A percentile compares a stretch with the other conserved stretches of the same genome.
Conservation (phyloP, 2,113 vertebrate species). For the Rhinopomastus cyanomelas region DNA sequence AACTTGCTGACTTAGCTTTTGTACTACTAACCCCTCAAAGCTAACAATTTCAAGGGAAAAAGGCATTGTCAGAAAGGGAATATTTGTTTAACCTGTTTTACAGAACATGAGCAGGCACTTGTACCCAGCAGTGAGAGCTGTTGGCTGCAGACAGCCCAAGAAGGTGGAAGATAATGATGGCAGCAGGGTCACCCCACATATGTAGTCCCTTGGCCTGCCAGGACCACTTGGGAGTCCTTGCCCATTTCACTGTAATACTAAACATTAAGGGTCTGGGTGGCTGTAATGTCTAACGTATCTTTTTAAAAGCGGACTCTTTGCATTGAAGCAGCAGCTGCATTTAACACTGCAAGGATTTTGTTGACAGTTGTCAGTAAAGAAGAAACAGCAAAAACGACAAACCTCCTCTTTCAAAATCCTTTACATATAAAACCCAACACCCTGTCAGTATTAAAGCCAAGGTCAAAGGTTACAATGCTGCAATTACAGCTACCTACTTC, state of each 20-base stretch:
- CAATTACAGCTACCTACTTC: background rate
- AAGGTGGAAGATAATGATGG: fast-evolving
- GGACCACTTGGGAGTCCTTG: background rate
- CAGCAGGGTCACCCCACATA: fast-evolving
- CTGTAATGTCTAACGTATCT: too few relatives aligned
- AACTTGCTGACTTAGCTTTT: background rate
- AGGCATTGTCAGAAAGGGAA: fast-evolving
- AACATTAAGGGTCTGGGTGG: background rate
- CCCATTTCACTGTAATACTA: background rate
- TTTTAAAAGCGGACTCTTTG: background rate
- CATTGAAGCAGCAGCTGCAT: background rate
- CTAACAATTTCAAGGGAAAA: background rate
- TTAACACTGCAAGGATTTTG: background rate
- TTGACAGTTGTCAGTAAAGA: background rate
- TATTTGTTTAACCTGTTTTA: background rate
- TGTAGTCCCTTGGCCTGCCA: background rate
- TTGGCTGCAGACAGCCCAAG: fast-evolving
- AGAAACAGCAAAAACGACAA: background rate
- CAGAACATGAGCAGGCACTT: fast-evolving
- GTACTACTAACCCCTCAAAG: too few relatives aligned
- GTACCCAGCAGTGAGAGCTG: fast-evolving
- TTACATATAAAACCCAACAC: background rate
- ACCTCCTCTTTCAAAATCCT: background rate
- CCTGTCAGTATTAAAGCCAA: background rate
- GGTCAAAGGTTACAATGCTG: background rate